phyloP scores from a whole-genome alignment of 2,113 vertebrate genomes.

The Bos javanicus region DNA sequence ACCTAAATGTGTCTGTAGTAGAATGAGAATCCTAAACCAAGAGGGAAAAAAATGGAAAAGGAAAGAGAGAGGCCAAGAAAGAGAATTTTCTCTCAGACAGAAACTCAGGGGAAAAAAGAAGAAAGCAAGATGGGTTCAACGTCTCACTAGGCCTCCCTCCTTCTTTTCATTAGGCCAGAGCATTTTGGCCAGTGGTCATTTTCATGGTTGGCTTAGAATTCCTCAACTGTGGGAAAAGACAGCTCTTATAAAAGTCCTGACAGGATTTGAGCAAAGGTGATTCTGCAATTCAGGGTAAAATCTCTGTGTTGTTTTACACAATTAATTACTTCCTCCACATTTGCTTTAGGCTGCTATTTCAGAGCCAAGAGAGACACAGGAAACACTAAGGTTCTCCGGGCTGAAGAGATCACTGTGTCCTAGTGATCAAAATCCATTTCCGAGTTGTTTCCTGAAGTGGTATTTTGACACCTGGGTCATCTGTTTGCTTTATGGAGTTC shows the following conservation, averaged over 20 bases:
- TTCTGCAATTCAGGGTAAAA: constrained; percentile 33
- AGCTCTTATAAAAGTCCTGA: not conserved
- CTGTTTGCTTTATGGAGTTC: constrained; percentile 52
- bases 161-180: not conserved
- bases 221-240: constrained; percentile 16
- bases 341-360: constrained; percentile 56
- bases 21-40: not conserved
- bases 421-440: constrained; percentile 64
- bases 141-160: not conserved
- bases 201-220: constrained; percentile 24
- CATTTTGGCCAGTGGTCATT: not conserved
- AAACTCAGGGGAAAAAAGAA: not conserved
- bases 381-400: constrained; percentile 16
- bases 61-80: not conserved
- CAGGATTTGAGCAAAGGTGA: constrained; percentile 40
- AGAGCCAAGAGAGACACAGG: constrained; percentile 53
- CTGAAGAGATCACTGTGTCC: constrained; percentile 53
- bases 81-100: not conserved
- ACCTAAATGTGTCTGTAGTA: not conserved
- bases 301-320: constrained; percentile 57
- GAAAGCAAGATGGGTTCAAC: not conserved
- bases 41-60: not conserved
- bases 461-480: constrained; percentile 71
- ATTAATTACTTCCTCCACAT: constrained; percentile 69
- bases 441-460: constrained; percentile 61